A percentile compares a stretch with the other conserved stretches of the same genome.
These are phyloP conservation scores for Philhelius pedissequus DNA, from an alignment of 2,888 invertebrate genomes.

Conservation along the genomic window DNA sequence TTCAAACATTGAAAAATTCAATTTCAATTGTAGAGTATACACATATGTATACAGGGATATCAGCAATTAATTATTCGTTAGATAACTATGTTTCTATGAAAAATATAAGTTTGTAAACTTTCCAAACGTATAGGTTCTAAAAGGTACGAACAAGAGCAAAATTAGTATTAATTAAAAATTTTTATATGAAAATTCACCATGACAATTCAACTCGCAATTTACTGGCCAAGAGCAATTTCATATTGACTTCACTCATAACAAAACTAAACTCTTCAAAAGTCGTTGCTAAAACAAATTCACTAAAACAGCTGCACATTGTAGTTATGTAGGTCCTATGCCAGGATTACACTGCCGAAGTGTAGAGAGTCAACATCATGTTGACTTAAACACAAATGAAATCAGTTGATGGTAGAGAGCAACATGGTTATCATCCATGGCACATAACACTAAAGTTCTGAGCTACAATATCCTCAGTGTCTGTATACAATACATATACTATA, in stretches of 20 bases:
- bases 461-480: not conserved
- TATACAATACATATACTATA: no score
- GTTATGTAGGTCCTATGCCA: not conserved
- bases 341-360: no score
- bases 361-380: not conserved
- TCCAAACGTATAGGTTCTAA: no score
- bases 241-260: not conserved
- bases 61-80: no score
- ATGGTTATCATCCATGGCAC: not conserved
- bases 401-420: conserved; percentile 8
- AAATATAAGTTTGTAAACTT: no score
- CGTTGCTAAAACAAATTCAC: not conserved
- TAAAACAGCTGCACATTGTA: not conserved
- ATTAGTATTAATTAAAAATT: conserved; percentile 1
- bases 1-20: no score
- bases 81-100: no score
- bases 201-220: not conserved
- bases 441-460: not conserved
- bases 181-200: conserved; percentile 21
- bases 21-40: no score
- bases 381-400: conserved; percentile 3
- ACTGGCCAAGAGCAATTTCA: not conserved
- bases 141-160: not conserved
- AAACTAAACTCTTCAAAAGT: not conserved
- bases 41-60: no score